Percentiles rank a stretch among this genome's conserved stretches.
Conservation (phyloP, 2,113 vertebrate species). For the Propithecus coquereli region DNA sequence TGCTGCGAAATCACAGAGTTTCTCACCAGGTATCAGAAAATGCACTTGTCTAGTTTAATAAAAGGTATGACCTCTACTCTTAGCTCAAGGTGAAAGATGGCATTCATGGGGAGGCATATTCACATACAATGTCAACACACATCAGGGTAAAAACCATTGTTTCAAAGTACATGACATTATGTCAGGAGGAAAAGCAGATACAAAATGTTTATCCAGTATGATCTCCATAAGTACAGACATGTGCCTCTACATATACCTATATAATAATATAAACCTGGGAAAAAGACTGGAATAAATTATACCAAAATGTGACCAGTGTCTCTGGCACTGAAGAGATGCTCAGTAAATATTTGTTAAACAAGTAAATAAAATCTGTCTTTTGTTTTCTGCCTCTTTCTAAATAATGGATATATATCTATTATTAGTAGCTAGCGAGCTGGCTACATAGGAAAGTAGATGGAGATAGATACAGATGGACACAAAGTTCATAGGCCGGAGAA, state of each 20-base stretch:
- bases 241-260: accelerated
- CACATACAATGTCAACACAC: background rate
- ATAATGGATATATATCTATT: background rate
- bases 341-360: background rate
- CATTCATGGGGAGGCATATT: background rate
- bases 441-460: no score
- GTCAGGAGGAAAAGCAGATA: background rate
- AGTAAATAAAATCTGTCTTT: background rate
- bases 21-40: slow-evolving; percentile 36
- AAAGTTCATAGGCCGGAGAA: background rate
- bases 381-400: background rate
- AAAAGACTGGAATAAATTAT: background rate
- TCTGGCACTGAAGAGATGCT: background rate
- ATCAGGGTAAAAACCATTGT: background rate
- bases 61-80: background rate
- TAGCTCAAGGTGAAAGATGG: background rate
- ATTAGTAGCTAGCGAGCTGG: background rate
- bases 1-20: slow-evolving; percentile 49
- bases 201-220: background rate
- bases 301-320: background rate
- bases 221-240: background rate
- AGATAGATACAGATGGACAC: background rate
- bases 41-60: slow-evolving; percentile 41
- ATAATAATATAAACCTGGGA: background rate
- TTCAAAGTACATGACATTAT: background rate